phyloP scores from a whole-genome alignment of 1,140 invertebrate species.

The Anadara kagoshimensis region DNA sequence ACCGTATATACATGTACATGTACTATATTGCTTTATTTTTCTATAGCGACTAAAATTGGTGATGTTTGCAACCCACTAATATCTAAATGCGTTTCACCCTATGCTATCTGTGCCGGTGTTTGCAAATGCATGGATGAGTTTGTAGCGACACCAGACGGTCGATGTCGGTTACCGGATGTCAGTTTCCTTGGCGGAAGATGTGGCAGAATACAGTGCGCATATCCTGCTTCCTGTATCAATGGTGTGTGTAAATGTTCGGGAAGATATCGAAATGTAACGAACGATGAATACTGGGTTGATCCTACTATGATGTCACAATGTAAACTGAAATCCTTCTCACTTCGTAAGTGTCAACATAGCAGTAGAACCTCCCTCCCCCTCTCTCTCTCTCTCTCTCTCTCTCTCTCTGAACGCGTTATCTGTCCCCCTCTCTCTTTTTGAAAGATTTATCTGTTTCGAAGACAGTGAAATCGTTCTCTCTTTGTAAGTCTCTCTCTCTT shows the following conservation, averaged over 20 bases:
- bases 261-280: conserved; percentile 11
- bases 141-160: conserved; percentile 27
- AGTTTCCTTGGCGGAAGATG: conserved; percentile 26
- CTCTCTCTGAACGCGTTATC: no score
- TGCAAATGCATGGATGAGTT: conserved; percentile 29
- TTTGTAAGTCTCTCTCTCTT: no score
- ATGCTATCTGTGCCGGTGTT: conserved; percentile 20
- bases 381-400: no score
- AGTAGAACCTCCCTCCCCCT: no score
- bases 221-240: conserved; percentile 15
- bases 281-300: conserved; percentile 35
- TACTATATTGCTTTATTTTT: not conserved
- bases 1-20: no score
- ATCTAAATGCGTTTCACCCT: conserved; percentile 31
- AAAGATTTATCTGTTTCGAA: no score
- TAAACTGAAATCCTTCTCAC: conserved; percentile 1
- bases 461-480: no score
- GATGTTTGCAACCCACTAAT: conserved; percentile 20
- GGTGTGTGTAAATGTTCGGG: conserved; percentile 19
- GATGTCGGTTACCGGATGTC: conserved; percentile 23
- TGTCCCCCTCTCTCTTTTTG: no score
- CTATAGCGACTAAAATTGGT: conserved; percentile 24
- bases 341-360: not conserved
- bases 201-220: conserved; percentile 6
- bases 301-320: conserved; percentile 21